Percentiles rank a stretch among this genome's conserved stretches.
Evolutionary conservation across 2,888 invertebrate species (phyloP).

Genomic region (Notodonta ziczac): DNA sequence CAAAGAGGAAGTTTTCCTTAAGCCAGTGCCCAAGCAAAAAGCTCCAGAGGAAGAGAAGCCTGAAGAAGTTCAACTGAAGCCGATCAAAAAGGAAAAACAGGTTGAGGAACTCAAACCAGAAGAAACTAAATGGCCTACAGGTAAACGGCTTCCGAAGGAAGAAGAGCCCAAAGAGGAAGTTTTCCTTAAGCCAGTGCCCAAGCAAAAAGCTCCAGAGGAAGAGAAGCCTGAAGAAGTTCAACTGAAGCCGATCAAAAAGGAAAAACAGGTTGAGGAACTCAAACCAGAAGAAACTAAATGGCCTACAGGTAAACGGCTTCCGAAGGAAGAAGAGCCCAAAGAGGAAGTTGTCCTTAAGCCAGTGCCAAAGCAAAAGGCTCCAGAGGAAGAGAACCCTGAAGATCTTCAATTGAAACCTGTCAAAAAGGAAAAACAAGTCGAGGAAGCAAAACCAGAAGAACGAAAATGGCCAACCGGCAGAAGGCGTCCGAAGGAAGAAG

Average conservation of each 20-base stretch:
- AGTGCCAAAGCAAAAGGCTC: slow-evolving; percentile 52
- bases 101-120: slow-evolving; percentile 52
- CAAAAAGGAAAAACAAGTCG: slow-evolving; percentile 44
- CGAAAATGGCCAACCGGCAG: slow-evolving; percentile 48
- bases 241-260: slow-evolving; percentile 51
- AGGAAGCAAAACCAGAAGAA: slow-evolving; percentile 49
- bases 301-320: slow-evolving; percentile 54
- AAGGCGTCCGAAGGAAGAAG: slow-evolving; percentile 47
- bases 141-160: slow-evolving; percentile 48
- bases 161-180: slow-evolving; percentile 53
- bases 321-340: slow-evolving; percentile 60
- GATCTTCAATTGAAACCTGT: slow-evolving; percentile 46
- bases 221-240: slow-evolving; percentile 67
- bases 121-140: slow-evolving; percentile 45
- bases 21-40: slow-evolving; percentile 19
- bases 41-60: slow-evolving; percentile 18
- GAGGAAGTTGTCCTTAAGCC: slow-evolving; percentile 76
- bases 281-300: slow-evolving; percentile 48
- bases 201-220: slow-evolving; percentile 44
- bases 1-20: slow-evolving; percentile 22
- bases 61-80: slow-evolving; percentile 29
- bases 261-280: slow-evolving; percentile 44
- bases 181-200: slow-evolving; percentile 64
- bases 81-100: slow-evolving; percentile 38
- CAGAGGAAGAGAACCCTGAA: slow-evolving; percentile 52